Evolutionary conservation across 2,888 invertebrate genomes (phyloP), one percentile per base, ranked within the genome.

Genomic region (Spodoptera exigua): DNA sequence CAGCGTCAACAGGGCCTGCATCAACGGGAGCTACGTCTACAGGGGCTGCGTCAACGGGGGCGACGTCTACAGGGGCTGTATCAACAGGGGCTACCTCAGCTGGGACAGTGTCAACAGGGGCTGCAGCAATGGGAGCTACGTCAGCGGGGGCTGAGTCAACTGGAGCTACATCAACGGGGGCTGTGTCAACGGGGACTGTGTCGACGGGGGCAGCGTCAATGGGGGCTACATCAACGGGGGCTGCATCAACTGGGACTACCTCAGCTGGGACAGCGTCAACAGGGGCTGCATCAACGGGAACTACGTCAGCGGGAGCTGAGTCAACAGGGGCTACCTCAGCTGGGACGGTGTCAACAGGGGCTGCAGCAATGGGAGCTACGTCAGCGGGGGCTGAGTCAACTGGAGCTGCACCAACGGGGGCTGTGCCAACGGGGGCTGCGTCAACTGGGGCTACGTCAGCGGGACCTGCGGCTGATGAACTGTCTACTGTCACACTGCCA

Each of bases 61-160:
- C 5, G 7, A 10, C 10, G 3, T 10, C 44, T 37, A 37, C 37
- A n/a, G 34, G 3, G 1, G 0, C 3, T 7, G 16, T 41, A 35
- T 17, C 34, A 13, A 12, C 18, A 5, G 16, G 9, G 18, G 51
- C 36, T 10, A 52, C 13, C 0, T 46, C 65, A 21, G 59, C 61
- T 27, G 43, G 45, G 10, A 44, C 46, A 14, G 43, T 34, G 13
- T 32, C 51, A n/a, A n/a, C n/a, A 32, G 14, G 49, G 13, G 3
- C 10, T 40, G n/a, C n/a, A n/a, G n/a, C n/a, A n/a, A 18, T 43
- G 36, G 0, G 13, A 37, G 21, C 58, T 39, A 32, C 48, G 36
- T 58, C 73, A 16, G 54, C 21, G 14, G 48, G 32, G 18, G 40
- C 36, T 9, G 57, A n/a, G 1, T 37, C 51, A 39, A 54, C 11